Conservation (phyloP, 2,113 vertebrate genomes). For the Cygnus buccinator region DNA sequence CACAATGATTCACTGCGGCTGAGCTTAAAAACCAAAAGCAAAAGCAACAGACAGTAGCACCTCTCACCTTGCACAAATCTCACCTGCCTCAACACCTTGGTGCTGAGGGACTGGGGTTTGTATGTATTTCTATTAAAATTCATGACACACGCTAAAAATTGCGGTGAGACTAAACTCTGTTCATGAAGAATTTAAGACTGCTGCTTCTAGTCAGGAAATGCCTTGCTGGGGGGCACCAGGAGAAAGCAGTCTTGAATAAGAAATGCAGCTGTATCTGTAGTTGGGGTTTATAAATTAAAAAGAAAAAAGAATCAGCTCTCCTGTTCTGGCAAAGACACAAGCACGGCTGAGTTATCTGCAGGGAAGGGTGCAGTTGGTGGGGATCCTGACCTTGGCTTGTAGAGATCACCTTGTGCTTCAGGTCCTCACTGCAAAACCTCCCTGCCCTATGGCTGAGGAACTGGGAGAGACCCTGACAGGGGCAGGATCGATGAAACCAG, state of each 20-base stretch:
- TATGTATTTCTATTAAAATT: slow-evolving; percentile 7
- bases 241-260: not conserved
- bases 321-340: not conserved
- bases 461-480: rapidly evolving
- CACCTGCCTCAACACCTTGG: not conserved
- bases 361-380: not conserved
- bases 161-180: not conserved
- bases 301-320: not conserved
- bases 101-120: not conserved
- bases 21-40: not conserved
- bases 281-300: not conserved
- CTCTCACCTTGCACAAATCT: not conserved
- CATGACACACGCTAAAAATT: not conserved
- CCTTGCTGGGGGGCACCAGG: not conserved
- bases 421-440: not conserved
- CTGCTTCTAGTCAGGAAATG: not conserved
- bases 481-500: not conserved
- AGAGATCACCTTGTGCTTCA: not conserved
- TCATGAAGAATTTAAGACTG: not conserved
- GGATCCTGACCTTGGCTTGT: not conserved
- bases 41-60: too few relatives aligned
- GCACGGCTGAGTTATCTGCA: not conserved
- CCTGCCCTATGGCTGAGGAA: not conserved
- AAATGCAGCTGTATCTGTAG: not conserved
- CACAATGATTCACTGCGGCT: not conserved